Evolutionary conservation across 2,797 vertebrate genomes (phyloP).

Genomic region (Dendrocincla fuliginosa): DNA sequence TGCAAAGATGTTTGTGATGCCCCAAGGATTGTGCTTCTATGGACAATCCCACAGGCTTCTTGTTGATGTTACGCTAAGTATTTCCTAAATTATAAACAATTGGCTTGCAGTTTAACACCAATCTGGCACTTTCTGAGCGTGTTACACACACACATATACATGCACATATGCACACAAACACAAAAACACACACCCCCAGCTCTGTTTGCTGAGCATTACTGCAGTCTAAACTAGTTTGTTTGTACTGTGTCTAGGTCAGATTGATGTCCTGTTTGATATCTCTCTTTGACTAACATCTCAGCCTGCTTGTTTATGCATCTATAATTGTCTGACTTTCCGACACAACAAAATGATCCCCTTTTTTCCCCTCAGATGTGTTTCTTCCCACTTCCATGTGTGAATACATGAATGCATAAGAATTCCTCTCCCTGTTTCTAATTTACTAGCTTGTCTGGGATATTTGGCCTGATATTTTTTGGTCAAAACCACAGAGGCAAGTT

Average conservation of each 20-base stretch:
- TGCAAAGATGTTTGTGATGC: not conserved
- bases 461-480: not conserved
- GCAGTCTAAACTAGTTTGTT: not conserved
- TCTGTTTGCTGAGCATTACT: not conserved
- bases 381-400: not conserved
- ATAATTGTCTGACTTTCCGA: not conserved
- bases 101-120: not conserved
- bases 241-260: not conserved
- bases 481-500: not conserved
- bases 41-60: not conserved
- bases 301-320: not conserved
- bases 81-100: not conserved
- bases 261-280: not conserved
- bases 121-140: not conserved
- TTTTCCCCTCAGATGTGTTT: not conserved
- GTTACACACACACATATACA: not conserved
- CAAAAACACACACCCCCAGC: fast-evolving
- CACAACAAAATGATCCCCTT: not conserved
- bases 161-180: fast-evolving
- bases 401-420: not conserved
- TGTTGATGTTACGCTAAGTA: not conserved
- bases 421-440: not conserved
- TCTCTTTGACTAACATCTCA: not conserved
- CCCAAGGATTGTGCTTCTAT: not conserved
- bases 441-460: not conserved